Percentiles rank a stretch among this genome's conserved stretches.
phyloP scores from a whole-genome alignment of 2,113 vertebrate species.

The Maccullochella peelii region DNA sequence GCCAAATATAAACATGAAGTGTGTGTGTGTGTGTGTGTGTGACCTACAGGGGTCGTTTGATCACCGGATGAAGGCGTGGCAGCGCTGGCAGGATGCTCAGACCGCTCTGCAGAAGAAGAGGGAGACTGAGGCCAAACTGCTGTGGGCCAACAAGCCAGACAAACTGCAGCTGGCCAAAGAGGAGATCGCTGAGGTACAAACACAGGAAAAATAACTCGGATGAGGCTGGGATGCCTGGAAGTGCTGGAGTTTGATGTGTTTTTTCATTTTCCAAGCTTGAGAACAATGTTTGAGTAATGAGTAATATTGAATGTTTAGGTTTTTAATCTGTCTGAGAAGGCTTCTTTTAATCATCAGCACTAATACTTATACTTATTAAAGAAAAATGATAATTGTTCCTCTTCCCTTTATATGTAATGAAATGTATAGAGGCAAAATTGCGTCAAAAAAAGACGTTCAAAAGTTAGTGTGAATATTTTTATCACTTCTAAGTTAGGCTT shows the following conservation, averaged over 20 bases:
- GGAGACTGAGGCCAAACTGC: constrained; percentile 93
- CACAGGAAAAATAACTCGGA: background rate
- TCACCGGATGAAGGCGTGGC: constrained; percentile 97
- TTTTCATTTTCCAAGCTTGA: background rate
- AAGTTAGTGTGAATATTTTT: no score
- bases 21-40: background rate
- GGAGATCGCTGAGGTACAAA: constrained; percentile 91
- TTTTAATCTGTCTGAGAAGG: no score
- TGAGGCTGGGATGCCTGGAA: background rate
- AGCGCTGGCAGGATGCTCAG: constrained; percentile 97
- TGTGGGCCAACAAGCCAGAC: constrained; percentile 98
- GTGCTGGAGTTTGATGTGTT: constrained; percentile 10
- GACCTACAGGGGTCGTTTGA: constrained; percentile 92
- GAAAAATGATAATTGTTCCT: no score
- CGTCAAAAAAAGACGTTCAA: no score
- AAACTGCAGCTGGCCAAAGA: constrained; percentile 98
- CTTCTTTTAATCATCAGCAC: no score
- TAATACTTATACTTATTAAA: no score
- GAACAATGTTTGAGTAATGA: background rate
- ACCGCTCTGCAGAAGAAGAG: constrained; percentile 94
- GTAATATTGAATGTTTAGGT: background rate
- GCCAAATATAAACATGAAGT: background rate
- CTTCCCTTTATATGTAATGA: background rate
- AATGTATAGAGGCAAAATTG: background rate
- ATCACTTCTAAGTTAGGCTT: no score